Base-by-base conservation (phyloP, 2,113 vertebrate species). In the Oryzias melastigma region DNA sequence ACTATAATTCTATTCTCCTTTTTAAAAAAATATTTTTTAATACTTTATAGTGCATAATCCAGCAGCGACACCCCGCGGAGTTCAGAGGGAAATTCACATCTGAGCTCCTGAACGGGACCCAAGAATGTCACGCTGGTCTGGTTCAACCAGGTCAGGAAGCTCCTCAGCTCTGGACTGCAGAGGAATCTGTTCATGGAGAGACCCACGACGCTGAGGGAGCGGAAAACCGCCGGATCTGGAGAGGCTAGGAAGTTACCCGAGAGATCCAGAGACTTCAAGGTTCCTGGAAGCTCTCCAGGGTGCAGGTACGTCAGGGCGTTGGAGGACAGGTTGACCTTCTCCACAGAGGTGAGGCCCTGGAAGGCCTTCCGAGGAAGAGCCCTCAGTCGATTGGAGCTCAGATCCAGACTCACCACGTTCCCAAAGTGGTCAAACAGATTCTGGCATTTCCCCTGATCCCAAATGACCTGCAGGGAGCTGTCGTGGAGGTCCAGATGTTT, bases 391-490 rank as follows among this genome's bases (percentile, higher is more conserved):
- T 96, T 98, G 13, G 64, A 75, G 19, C 91, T 90, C 54, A 98
- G 81, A 41, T 55, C 66, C 1, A 98, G 85, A 44, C 41, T 0
- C 3, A 61, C 19, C 59, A 98, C 83, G 14, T 66, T 75, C 16
- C 70, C 65, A 24, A 97, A 89, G 4, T 90, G 75, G 18, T 87
- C 50, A 77, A 98, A 96, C 17, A 98, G 40, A 66, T 94, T 64
- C 78, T 94, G 75, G 47, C 95, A 97, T 41, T 41, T 63, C 15
- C 60, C 58, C 0, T 83, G 73, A 71, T 86, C 87, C 95, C 94
- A 98, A 35, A 94, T 48, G 0, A 92, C 83, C 55, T 94, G 91
- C 67, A 98, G 65, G 71, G 92, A 93, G 53, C 93, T 94, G 61
- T 87, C 58, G 1, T 91, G 77, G 18, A 98, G 92, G 80, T 94